Evolutionary conservation across 2,797 vertebrate genomes (phyloP), one percentile per base, ranked within the genome.

Genomic region (Coranthus polyacanthus): DNA sequence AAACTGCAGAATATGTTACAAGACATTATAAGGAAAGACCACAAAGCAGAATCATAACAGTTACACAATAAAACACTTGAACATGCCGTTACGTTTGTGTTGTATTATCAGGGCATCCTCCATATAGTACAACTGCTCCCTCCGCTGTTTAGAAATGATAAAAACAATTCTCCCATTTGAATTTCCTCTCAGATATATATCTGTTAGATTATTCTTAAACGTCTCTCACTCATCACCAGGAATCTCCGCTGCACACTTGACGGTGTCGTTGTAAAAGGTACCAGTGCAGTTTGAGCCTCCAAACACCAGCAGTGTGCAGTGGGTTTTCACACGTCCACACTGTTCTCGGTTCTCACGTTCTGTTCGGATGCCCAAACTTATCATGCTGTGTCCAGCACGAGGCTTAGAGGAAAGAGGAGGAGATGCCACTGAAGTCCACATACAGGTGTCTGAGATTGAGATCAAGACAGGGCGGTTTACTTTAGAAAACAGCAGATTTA

Each of bases 241-340:
- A 52, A 94, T 79, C 51, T 91, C 84, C 58, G 94, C 57, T 0
- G 56, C 63, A 63, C 89, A 93, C 72, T 89, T 93, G 32, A 92
- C 16, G 1, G 88, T 90, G 78, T 95, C 94, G 2, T 93, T 89
- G 81, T 96, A 97, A 84, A 96, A 95, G 0, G 83, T 92, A 16
- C 95, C 95, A 0, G 88, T 81, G 65, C 94, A 93, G 73, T 96
- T 93, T 0, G 95, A 95, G 4, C 96, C 96, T n/a, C 96, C 96
- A 12, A 97, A 97, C 65, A 97, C 83, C 56, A 97, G 81, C 55
- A 97, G 39, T 0, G 63, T 90, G 69, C 87, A 92, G 36, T 66
- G 44, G n/a, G 83, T 70, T 2, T 56, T 42, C 22, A 43, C 43
- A 16, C 69, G 54, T 56, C 83, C 59, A 5, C 45, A 44, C 24